Evolutionary conservation across 2,888 invertebrate species (phyloP).

Genomic region (Dendrolimus houi): DNA sequence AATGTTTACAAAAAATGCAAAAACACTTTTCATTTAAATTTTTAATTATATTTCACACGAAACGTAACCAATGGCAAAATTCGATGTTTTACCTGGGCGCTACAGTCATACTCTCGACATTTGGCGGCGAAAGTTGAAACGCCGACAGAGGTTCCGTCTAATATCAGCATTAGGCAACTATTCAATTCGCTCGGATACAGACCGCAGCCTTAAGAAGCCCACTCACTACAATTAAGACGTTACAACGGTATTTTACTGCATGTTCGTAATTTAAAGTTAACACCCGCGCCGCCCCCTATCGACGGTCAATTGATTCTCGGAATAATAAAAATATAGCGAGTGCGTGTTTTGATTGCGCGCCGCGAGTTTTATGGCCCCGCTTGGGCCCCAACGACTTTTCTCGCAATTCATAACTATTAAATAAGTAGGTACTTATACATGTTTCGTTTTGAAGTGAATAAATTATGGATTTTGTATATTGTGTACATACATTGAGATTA

Average conservation of each 20-base stretch:
- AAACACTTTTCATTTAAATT: too few species aligned
- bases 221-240: constrained; percentile 35
- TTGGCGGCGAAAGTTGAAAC: too few species aligned
- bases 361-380: constrained; percentile 19
- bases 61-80: too few species aligned
- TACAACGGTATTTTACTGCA: constrained; percentile 41
- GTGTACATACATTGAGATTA: too few species aligned
- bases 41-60: too few species aligned
- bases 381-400: constrained; percentile 9
- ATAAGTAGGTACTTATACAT: constrained; percentile 4
- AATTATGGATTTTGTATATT: too few species aligned
- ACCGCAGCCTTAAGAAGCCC: constrained; percentile 12
- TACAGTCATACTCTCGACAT: too few species aligned
- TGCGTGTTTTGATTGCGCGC: constrained; percentile 36
- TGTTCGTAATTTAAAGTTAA: constrained; percentile 25
- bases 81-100: too few species aligned
- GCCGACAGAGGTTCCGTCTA: too few species aligned
- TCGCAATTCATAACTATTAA: constrained; percentile 14
- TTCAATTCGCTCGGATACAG: background rate
- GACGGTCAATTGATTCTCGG: constrained; percentile 47
- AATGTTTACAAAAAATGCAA: too few species aligned
- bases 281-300: constrained; percentile 35
- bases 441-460: too few species aligned
- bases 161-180: too few species aligned
- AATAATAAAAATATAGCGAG: constrained; percentile 46